These are phyloP conservation scores for Tinamus major DNA, from an alignment of 2,797 vertebrate genomes.

Conservation along the genomic window DNA sequence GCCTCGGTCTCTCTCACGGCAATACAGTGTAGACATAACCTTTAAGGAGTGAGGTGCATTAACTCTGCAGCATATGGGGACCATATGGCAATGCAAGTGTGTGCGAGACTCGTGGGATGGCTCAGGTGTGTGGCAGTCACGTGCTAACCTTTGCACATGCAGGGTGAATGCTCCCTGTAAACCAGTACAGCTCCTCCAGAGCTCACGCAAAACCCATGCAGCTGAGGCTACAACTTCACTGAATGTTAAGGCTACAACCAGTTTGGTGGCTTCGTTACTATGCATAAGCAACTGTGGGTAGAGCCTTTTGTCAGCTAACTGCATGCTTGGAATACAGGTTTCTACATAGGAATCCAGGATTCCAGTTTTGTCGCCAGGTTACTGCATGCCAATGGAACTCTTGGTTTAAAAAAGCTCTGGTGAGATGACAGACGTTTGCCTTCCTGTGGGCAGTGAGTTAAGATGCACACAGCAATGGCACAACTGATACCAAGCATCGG, in stretches of 20 bases:
- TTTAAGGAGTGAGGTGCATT: neutral
- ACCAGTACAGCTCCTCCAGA: neutral
- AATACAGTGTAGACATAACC: neutral
- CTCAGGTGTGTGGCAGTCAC: neutral
- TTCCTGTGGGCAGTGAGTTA: neutral
- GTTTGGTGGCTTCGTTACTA: neutral
- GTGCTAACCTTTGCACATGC: neutral
- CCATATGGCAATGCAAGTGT: accelerated
- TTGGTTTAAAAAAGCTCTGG: neutral
- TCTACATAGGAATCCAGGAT: accelerated
- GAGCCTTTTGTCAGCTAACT: neutral
- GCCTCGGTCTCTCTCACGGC: neutral
- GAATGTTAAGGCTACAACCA: neutral
- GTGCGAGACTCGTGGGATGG: accelerated
- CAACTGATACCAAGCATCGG: neutral
- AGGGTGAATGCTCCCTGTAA: neutral
- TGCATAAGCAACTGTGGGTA: neutral
- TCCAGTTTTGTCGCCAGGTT: neutral
- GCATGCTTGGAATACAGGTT: neutral
- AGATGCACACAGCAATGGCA: neutral
- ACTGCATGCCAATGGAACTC: neutral
- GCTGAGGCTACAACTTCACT: neutral
- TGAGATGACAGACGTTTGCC: neutral
- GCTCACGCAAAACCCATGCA: neutral
- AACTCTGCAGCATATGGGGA: neutral